phyloP scores from a whole-genome alignment of 2,888 invertebrate species.

The Eristalis intricaria region DNA sequence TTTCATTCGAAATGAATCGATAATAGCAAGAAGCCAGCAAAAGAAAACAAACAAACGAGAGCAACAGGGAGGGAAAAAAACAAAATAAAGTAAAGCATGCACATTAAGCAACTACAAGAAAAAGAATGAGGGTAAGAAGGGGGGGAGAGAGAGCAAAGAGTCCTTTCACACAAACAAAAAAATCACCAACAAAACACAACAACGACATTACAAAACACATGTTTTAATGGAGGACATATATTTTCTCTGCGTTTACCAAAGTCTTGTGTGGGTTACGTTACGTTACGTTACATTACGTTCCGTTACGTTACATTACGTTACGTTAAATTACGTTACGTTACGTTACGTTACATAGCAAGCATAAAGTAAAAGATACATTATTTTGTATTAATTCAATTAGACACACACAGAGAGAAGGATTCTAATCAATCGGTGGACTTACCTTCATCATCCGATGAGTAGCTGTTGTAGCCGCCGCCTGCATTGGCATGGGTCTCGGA shows the following conservation, averaged over 20 bases:
- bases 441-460: slow-evolving; percentile 96
- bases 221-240: slow-evolving; percentile 44
- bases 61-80: slow-evolving; percentile 25
- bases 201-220: slow-evolving; percentile 27
- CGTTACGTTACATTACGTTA: slow-evolving; percentile 33
- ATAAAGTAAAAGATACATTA: slow-evolving; percentile 27
- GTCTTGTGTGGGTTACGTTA: slow-evolving; percentile 66
- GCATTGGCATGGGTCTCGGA: slow-evolving; percentile 83
- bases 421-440: slow-evolving; percentile 79
- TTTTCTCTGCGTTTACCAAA: slow-evolving; percentile 59
- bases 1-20: slow-evolving; percentile 55
- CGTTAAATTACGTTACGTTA: slow-evolving; percentile 40
- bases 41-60: slow-evolving; percentile 15
- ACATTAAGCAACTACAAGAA: slow-evolving; percentile 52
- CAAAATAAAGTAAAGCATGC: slow-evolving; percentile 21
- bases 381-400: slow-evolving; percentile 38
- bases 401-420: background rate
- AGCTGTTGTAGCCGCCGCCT: slow-evolving; percentile 87
- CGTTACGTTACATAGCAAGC: slow-evolving; percentile 49
- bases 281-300: slow-evolving; percentile 40
- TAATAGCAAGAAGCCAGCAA: background rate
- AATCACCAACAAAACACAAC: slow-evolving; percentile 35
- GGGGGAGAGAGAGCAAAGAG: slow-evolving; percentile 20
- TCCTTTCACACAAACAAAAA: slow-evolving; percentile 10
- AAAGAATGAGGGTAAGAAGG: slow-evolving; percentile 23